Percentiles rank a stretch among this genome's conserved stretches.
phyloP scores from a whole-genome alignment of 2,113 vertebrate species.

The Pao palembangensis region DNA sequence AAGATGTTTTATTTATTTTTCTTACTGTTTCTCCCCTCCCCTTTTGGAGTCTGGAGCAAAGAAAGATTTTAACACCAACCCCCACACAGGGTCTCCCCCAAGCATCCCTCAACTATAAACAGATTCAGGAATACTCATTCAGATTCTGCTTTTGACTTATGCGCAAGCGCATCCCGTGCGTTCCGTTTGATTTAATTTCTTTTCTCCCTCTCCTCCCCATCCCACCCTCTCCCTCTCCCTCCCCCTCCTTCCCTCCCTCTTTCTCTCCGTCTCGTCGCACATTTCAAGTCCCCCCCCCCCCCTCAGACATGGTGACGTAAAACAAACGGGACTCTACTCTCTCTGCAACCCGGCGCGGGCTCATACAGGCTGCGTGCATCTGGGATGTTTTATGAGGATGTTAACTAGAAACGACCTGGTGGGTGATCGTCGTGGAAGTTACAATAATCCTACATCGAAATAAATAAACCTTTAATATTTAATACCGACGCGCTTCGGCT shows the following conservation, averaged over 20 bases:
- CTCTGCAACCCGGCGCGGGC: slow-evolving; percentile 6
- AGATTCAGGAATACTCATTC: slow-evolving; percentile 59
- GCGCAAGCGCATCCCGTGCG: slow-evolving; percentile 61
- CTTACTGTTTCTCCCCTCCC: background rate
- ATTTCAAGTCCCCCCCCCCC: slow-evolving; percentile 66
- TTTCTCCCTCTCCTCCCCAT: slow-evolving; percentile 6
- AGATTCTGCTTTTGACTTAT: slow-evolving; percentile 37
- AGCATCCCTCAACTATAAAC: slow-evolving; percentile 57
- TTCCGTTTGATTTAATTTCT: slow-evolving; percentile 57
- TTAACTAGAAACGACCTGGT: no score
- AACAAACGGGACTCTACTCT: slow-evolving; percentile 39
- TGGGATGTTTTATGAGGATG: no score
- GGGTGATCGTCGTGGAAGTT: background rate
- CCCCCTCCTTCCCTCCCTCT: background rate
- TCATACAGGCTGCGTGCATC: slow-evolving; percentile 5
- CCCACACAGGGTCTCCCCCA: slow-evolving; percentile 18
- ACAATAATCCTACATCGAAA: background rate
- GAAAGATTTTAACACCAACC: slow-evolving; percentile 13
- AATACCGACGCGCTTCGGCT: background rate
- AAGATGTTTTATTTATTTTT: background rate
- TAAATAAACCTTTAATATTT: background rate
- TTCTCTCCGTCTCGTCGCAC: slow-evolving; percentile 48
- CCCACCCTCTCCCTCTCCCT: background rate
- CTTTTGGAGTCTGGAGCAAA: background rate
- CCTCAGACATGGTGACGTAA: slow-evolving; percentile 74